Conservation (phyloP, 2,797 vertebrate genomes). For the Lepilemur septentrionalis region DNA sequence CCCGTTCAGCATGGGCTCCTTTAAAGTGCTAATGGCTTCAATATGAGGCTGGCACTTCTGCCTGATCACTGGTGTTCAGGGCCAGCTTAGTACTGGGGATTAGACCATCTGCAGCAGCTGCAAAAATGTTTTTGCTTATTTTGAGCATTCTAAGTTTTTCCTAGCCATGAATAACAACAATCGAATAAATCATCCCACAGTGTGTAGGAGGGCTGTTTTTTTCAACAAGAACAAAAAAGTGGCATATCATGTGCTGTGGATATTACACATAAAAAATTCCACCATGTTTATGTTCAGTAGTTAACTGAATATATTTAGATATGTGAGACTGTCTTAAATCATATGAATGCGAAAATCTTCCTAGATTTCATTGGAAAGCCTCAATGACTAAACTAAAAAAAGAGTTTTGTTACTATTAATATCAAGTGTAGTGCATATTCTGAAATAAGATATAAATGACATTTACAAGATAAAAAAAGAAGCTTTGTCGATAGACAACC, state of each 20-base stretch:
- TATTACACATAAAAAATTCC: neutral
- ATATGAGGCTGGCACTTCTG: slow-evolving; percentile 70
- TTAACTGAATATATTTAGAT: neutral
- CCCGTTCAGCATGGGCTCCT: neutral
- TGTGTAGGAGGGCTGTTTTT: slow-evolving; percentile 51
- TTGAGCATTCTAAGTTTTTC: slow-evolving; percentile 82
- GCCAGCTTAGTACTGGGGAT: slow-evolving; percentile 73
- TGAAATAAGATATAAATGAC: neutral
- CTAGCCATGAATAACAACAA: slow-evolving; percentile 80
- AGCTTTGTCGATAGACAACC: neutral
- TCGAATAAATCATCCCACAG: slow-evolving; percentile 73
- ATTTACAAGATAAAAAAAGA: neutral
- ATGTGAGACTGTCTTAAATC: neutral
- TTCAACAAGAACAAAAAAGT: neutral
- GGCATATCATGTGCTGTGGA: neutral
- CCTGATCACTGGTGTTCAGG: neutral
- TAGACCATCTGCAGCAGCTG: slow-evolving; percentile 81
- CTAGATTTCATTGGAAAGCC: neutral
- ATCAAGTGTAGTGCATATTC: neutral
- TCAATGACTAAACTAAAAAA: neutral
- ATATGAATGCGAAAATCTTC: neutral
- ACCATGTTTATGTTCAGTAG: neutral
- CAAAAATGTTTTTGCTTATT: slow-evolving; percentile 84
- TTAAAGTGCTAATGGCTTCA: slow-evolving; percentile 77
- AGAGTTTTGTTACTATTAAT: neutral